Conservation (phyloP, 2,888 invertebrate genomes). For the Microplitis deprimator region DNA sequence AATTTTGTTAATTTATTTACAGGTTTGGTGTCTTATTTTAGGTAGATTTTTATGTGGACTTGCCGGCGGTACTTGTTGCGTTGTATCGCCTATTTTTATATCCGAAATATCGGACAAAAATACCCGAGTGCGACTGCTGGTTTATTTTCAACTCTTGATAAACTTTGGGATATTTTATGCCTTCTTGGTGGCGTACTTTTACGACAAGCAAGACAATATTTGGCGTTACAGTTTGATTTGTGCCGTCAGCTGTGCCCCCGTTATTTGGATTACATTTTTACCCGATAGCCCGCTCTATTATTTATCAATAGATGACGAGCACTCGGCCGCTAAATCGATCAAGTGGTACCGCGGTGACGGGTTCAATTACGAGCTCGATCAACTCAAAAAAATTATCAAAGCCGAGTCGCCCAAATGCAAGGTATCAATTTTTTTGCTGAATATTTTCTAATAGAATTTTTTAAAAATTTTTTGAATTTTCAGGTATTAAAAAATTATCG, state of each 20-base stretch:
- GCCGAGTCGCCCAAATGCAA: conserved; percentile 26
- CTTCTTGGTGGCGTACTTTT: conserved; percentile 52
- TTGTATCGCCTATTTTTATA: conserved; percentile 61
- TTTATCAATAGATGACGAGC: conserved; percentile 52
- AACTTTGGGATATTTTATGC: conserved; percentile 64
- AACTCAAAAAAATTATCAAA: conserved; percentile 52
- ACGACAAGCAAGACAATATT: conserved; percentile 42
- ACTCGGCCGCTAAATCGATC: conserved; percentile 54
- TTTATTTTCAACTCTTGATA: conserved; percentile 60
- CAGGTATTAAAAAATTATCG: conserved; percentile 52
- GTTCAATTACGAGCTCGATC: conserved; percentile 54
- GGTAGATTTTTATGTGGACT: conserved; percentile 62
- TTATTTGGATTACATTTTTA: conserved; percentile 54
- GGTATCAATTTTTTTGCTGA: conserved; percentile 47
- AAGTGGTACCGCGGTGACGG: conserved; percentile 55
- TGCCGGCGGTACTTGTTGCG: conserved; percentile 57
- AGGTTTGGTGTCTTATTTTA: conserved; percentile 53
- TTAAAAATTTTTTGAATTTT: background rate
- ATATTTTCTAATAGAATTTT: background rate
- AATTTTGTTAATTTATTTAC: background rate
- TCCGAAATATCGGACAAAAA: conserved; percentile 60
- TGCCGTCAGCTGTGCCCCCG: conserved; percentile 54
- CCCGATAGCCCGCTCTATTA: conserved; percentile 61
- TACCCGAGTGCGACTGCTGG: conserved; percentile 56
- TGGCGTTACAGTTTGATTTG: conserved; percentile 60